Percentiles rank a stretch among this genome's conserved stretches.
Conservation (phyloP, 2,888 invertebrate genomes). For the Palloptera scutellata region DNA sequence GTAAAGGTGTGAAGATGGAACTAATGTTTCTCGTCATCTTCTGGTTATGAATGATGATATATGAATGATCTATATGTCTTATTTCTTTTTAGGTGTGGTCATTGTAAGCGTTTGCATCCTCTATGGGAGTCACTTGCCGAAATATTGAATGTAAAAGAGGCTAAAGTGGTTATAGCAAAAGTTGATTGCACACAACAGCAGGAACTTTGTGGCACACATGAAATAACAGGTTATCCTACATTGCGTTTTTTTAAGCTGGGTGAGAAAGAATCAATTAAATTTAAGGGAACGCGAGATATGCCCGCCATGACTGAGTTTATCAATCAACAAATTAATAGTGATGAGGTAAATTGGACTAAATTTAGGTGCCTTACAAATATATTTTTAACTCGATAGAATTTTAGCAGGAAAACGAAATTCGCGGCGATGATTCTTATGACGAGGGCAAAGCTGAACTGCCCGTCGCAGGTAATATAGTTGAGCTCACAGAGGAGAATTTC, state of each 20-base stretch:
- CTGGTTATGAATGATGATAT: no score
- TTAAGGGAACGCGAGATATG: conserved; percentile 80
- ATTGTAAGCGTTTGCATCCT: conserved; percentile 84
- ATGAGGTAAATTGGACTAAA: conserved; percentile 33
- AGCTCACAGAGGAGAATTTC: conserved; percentile 80
- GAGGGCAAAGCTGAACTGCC: conserved; percentile 22
- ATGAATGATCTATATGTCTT: no score
- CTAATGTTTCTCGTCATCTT: no score
- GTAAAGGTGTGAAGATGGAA: no score
- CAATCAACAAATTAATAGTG: conserved; percentile 71
- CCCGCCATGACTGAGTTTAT: conserved; percentile 80
- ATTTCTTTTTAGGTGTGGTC: conserved; percentile 75
- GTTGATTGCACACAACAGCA: conserved; percentile 85
- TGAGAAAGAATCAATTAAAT: conserved; percentile 74
- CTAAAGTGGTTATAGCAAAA: conserved; percentile 77
- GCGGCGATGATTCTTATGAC: conserved; percentile 34
- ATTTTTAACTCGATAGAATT: neutral
- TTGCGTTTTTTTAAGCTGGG: conserved; percentile 81
- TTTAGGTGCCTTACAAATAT: neutral
- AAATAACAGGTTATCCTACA: conserved; percentile 84
- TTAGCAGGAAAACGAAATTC: conserved; percentile 22
- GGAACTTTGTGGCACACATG: conserved; percentile 77
- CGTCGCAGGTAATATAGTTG: conserved; percentile 66
- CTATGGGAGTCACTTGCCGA: conserved; percentile 84
- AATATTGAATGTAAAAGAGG: conserved; percentile 72